Evolutionary conservation across 2,797 vertebrate species (phyloP).

Genomic region (Cottoperca gobio): DNA sequence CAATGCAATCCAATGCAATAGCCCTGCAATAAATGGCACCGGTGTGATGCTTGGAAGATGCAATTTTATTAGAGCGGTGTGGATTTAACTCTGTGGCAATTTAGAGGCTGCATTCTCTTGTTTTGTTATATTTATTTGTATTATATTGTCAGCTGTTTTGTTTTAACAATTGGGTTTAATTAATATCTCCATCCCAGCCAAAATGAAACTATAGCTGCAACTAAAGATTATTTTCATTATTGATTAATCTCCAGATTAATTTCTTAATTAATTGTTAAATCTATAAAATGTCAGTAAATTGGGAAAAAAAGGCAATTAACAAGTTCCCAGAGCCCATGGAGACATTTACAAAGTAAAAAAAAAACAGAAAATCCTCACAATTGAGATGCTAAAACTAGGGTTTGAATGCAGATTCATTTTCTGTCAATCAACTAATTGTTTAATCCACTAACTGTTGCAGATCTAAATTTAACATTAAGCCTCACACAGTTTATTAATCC

Average conservation of each 20-base stretch:
- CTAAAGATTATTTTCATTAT: not conserved
- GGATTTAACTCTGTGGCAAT: not conserved
- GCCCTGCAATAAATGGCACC: conserved; percentile 8
- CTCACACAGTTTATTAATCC: not conserved
- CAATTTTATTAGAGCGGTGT: not conserved
- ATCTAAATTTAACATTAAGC: not conserved
- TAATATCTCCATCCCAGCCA: not conserved
- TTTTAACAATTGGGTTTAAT: not conserved
- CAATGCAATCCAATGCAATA: conserved; percentile 25
- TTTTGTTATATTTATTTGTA: not conserved
- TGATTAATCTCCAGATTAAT: not conserved
- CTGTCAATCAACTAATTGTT: not conserved
- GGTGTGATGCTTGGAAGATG: conserved; percentile 8
- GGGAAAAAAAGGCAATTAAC: not conserved
- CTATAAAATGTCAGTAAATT: not conserved
- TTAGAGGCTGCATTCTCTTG: not conserved
- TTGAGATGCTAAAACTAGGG: not conserved
- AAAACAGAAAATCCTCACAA: not conserved
- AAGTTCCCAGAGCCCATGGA: not conserved
- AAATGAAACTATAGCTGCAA: not conserved
- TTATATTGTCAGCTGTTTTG: not conserved
- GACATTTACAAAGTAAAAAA: not conserved
- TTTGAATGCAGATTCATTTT: not conserved
- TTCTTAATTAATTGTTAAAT: not conserved
- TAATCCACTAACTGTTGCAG: not conserved